Evolutionary conservation across 2,797 vertebrate genomes (phyloP).

Genomic region (Crotalus adamanteus): DNA sequence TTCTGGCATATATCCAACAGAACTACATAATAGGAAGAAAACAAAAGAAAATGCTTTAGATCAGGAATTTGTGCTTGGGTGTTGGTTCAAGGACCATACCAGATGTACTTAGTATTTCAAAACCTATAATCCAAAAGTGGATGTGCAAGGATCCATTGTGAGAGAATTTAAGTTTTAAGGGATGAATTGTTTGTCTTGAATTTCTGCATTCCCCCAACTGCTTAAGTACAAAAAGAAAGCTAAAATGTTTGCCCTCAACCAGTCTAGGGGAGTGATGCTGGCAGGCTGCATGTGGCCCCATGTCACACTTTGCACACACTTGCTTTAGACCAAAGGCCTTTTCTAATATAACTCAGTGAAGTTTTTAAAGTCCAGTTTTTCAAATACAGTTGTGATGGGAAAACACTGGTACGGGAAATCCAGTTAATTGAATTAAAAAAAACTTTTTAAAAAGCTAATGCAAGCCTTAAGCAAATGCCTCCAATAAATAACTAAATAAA

Average conservation of each 20-base stretch:
- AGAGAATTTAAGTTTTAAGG: not conserved
- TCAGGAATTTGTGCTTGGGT: not conserved
- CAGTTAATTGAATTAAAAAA: constrained; percentile 8
- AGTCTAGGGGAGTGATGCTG: not conserved
- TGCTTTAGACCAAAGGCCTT: not conserved
- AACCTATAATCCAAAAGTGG: not conserved
- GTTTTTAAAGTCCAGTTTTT: not conserved
- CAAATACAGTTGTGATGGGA: not conserved
- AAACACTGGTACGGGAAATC: not conserved
- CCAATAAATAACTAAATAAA: not conserved
- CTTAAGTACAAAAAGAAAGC: not conserved
- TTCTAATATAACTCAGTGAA: not conserved
- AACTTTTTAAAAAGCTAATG: not conserved
- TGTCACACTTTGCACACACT: not conserved
- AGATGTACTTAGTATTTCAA: not conserved
- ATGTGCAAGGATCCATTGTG: not conserved
- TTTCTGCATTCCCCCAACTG: not conserved
- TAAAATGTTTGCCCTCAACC: not conserved
- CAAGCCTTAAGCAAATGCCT: constrained; percentile 6
- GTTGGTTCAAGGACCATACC: not conserved
- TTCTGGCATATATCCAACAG: not conserved
- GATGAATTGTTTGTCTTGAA: not conserved
- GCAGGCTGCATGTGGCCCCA: not conserved
- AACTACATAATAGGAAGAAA: not conserved
- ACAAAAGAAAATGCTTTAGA: not conserved